phyloP scores from a whole-genome alignment of 1,140 invertebrate genomes.

The Antheraea pernyi region DNA sequence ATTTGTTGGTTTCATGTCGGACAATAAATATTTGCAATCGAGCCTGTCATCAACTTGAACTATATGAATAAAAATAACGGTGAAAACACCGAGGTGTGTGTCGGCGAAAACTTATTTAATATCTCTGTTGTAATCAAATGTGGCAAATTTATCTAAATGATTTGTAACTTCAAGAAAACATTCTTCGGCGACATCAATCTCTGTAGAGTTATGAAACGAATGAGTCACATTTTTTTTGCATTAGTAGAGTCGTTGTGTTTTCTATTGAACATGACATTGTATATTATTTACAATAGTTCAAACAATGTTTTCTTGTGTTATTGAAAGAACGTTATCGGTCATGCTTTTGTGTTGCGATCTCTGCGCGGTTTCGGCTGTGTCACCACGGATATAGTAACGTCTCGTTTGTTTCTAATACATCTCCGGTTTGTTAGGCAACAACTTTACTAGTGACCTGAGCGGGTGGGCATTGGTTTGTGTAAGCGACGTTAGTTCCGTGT shows the following conservation, averaged over 20 bases:
- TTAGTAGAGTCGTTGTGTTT: neutral
- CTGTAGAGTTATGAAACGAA: slow-evolving; percentile 9
- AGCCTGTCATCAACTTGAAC: slow-evolving; percentile 4
- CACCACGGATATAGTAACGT: slow-evolving; percentile 26
- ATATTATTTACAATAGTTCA: slow-evolving; percentile 60
- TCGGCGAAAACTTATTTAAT: slow-evolving; percentile 4
- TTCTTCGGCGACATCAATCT: slow-evolving; percentile 7
- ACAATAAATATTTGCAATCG: slow-evolving; percentile 4
- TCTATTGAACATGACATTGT: slow-evolving; percentile 48
- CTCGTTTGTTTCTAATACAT: slow-evolving; percentile 51
- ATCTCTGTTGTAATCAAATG: slow-evolving; percentile 11
- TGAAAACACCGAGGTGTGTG: neutral
- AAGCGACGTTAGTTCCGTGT: slow-evolving; percentile 41
- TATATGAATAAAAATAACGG: slow-evolving; percentile 12
- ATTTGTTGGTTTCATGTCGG: slow-evolving; percentile 11
- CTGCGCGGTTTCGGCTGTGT: slow-evolving; percentile 42
- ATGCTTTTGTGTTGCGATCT: slow-evolving; percentile 73
- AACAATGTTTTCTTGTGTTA: slow-evolving; percentile 73
- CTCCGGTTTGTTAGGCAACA: slow-evolving; percentile 39
- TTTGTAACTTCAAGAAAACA: slow-evolving; percentile 8
- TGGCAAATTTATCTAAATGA: slow-evolving; percentile 11
- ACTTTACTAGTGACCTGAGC: slow-evolving; percentile 35
- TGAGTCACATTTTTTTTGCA: slow-evolving; percentile 24
- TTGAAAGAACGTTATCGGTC: slow-evolving; percentile 72
- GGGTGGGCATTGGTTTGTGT: slow-evolving; percentile 46